These are phyloP conservation scores for Pocota personata DNA, from an alignment of 2,888 invertebrate species.

Conservation along the genomic window DNA sequence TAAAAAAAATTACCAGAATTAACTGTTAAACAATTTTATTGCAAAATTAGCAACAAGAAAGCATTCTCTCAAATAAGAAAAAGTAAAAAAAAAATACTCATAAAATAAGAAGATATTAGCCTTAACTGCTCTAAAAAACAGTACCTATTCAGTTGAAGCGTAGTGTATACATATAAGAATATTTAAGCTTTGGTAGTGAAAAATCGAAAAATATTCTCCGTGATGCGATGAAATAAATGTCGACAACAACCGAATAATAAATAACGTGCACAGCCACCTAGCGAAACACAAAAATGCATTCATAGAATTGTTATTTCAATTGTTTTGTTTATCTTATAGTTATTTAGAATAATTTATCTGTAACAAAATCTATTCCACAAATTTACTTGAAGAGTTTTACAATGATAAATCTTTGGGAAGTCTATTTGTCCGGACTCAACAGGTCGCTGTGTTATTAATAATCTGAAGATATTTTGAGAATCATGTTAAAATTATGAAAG, in stretches of 20 bases:
- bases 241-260: neutral
- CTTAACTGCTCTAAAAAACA: too few relatives aligned
- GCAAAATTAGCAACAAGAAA: too few relatives aligned
- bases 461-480: neutral
- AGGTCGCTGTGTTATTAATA: slow-evolving; percentile 38
- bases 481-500: slow-evolving; percentile 17
- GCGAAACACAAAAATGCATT: neutral
- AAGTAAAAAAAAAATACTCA: too few relatives aligned
- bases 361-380: neutral
- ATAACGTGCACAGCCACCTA: neutral
- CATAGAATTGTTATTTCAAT: slow-evolving; percentile 9
- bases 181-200: slow-evolving; percentile 8
- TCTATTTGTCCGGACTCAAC: slow-evolving; percentile 32
- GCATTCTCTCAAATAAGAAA: too few relatives aligned
- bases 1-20: too few relatives aligned
- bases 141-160: too few relatives aligned
- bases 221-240: slow-evolving; percentile 1
- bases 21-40: too few relatives aligned
- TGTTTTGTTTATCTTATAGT: slow-evolving; percentile 20
- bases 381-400: neutral
- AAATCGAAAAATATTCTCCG: neutral
- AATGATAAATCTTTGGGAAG: slow-evolving; percentile 6
- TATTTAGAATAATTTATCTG: neutral
- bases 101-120: too few relatives aligned
- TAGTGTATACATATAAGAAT: too few relatives aligned